These are phyloP conservation scores for Anthrax anthrax DNA, from an alignment of 2,888 invertebrate species.

Conservation along the genomic window DNA sequence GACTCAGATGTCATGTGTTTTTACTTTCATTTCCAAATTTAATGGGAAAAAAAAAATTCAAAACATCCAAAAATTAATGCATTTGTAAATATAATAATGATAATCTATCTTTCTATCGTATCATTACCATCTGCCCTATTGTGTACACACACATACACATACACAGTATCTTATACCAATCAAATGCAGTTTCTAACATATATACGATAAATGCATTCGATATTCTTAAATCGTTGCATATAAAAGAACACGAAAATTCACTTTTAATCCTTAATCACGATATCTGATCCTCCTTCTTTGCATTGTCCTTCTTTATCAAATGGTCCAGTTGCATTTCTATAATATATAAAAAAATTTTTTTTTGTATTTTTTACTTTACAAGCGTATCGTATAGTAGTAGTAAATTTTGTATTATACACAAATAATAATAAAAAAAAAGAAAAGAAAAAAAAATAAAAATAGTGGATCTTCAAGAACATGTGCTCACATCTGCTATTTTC, in stretches of 20 bases:
- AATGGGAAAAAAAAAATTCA: too few species aligned
- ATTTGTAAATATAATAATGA: too few species aligned
- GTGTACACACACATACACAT: too few species aligned
- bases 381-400: background rate
- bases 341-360: background rate
- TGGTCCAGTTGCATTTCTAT: background rate
- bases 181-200: too few species aligned
- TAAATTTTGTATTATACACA: background rate
- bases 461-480: background rate
- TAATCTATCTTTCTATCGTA: too few species aligned
- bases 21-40: too few species aligned
- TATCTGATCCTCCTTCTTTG: background rate
- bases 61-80: too few species aligned
- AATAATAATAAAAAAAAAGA: background rate
- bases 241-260: background rate
- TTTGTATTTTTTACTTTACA: background rate
- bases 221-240: too few species aligned
- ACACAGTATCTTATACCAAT: too few species aligned
- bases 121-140: too few species aligned
- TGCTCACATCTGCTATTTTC: background rate
- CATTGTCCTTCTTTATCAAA: background rate
- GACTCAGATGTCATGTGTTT: too few species aligned
- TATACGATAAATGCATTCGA: too few species aligned
- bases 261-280: background rate
- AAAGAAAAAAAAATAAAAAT: background rate